These are phyloP conservation scores for Formica selysi DNA, from an alignment of 1,140 invertebrate genomes.

Conservation along the genomic window DNA sequence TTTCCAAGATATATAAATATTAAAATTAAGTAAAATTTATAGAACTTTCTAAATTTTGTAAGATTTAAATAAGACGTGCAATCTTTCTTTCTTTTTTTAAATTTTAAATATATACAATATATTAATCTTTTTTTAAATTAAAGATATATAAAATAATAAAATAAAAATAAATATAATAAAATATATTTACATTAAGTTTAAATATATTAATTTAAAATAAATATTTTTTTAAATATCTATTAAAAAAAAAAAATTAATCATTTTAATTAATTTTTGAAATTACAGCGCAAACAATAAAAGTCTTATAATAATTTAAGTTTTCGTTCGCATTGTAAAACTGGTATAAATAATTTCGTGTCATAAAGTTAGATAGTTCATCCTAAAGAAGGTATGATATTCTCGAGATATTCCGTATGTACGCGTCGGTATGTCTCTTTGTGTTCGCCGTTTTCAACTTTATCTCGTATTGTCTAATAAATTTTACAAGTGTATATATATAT, in stretches of 20 bases:
- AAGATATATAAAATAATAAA: too few species aligned
- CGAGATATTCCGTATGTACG: not conserved
- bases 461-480: slow-evolving; percentile 41
- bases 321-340: not conserved
- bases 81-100: too few species aligned
- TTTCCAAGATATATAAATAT: too few species aligned
- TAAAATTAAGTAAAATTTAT: not conserved
- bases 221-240: too few species aligned
- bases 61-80: too few species aligned
- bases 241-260: not conserved
- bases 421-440: not conserved
- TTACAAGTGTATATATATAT: not conserved
- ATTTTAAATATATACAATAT: too few species aligned
- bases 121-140: too few species aligned
- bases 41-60: too few species aligned
- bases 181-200: not conserved
- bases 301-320: not conserved
- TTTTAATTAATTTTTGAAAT: not conserved
- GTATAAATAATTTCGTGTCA: not conserved
- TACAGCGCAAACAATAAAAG: not conserved
- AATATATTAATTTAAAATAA: too few species aligned
- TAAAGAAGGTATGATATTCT: not conserved
- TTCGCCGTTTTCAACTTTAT: slow-evolving; percentile 17
- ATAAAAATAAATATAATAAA: not conserved
- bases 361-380: not conserved